Evolutionary conservation across 2,113 vertebrate species (phyloP).

Genomic region (Orientallactaga bullata): DNA sequence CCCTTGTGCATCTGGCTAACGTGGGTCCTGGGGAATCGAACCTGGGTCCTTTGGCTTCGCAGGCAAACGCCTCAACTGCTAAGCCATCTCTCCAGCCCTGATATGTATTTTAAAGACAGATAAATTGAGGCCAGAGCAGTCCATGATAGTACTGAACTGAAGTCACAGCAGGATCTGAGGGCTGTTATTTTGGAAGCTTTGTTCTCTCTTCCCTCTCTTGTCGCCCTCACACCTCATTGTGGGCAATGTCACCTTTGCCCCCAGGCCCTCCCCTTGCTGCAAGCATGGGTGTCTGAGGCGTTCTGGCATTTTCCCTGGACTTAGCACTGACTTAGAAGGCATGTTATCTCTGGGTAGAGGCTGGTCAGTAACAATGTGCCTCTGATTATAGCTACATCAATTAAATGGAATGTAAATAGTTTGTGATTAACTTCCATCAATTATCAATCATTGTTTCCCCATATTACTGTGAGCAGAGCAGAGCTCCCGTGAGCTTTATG

Average conservation of each 20-base stretch:
- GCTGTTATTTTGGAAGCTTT: accelerated
- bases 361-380: not conserved
- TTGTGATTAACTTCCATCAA: not conserved
- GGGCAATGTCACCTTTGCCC: not conserved
- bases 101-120: not conserved
- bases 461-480: not conserved
- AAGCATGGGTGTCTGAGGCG: no score
- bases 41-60: no score
- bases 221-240: not conserved
- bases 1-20: no score
- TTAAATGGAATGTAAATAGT: not conserved
- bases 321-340: no score
- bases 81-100: no score
- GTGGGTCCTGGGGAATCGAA: no score
- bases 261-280: not conserved
- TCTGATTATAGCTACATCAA: not conserved
- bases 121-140: not conserved
- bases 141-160: not conserved
- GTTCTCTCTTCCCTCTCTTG: not conserved
- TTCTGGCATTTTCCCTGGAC: no score
- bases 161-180: not conserved
- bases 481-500: not conserved
- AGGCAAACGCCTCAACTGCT: no score
- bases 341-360: accelerated
- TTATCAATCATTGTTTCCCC: constrained; percentile 32